Base-by-base conservation (phyloP, 2,797 vertebrate genomes). In the Leptodactylus fallax region DNA sequence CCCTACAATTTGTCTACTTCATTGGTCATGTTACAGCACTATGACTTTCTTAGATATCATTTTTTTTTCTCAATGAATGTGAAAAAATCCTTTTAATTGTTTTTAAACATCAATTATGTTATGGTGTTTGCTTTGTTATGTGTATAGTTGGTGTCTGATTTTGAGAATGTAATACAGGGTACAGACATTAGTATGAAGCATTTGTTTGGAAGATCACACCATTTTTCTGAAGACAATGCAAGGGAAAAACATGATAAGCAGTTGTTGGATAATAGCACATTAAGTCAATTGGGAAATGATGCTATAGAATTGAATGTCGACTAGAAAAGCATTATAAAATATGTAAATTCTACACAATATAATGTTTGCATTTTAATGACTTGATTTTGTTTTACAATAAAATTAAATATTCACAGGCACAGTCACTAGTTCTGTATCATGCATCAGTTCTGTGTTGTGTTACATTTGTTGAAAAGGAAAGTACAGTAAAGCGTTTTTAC, bases 341-440 rank as follows among this genome's bases (percentile, higher is more conserved):
- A 83, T 81, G 58, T 76, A 86, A 86, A 78, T 79, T 61, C 25
- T 17, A 63, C 27, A 83, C 76, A 83, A 83, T 83, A 61, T 85
- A 58, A 71, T 69, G 36, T 81, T 86, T 82, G 79, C 84, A 89
- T 86, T 86, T 89, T 86, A 86, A 86, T 79, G 84, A 79, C 23
- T 80, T 79, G 51, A 78, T 71, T 88, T 88, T 85, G 82, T 23
- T 88, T 58, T 80, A 88, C 77, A 80, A 61, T 85, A 85, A 61
- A 88, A 72, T 80, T 23, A 85, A 69, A 85, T 80, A 80, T 60
- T 84, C 53, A 17, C 82, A 88, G 79, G 79, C 25, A 27, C 36
- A 58, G 25, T 85, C 60, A 81, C 74, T 89, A 82, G 58, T 78
- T 83, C 58, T 10, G 25, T 83, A 58, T 83, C 51, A 71, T 78